phyloP scores from a whole-genome alignment of 2,888 invertebrate species.

The Tenthredo distinguenda region DNA sequence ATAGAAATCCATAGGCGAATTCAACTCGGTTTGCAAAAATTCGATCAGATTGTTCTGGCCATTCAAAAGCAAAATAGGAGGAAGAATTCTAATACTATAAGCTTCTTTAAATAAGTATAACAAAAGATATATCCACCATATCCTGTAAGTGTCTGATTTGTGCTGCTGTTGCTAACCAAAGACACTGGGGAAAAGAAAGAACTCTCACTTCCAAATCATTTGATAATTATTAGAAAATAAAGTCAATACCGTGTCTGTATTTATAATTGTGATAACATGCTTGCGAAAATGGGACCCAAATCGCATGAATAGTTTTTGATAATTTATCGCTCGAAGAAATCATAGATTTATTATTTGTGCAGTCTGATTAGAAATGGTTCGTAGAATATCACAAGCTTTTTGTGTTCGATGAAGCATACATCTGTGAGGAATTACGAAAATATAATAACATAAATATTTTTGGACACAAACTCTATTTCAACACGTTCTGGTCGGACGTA shows the following conservation, averaged over 20 bases:
- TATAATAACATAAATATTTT: background rate
- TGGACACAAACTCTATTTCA: too few species aligned
- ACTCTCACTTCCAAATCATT: background rate
- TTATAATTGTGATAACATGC: background rate
- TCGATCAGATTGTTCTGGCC: background rate
- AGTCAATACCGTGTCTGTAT: background rate
- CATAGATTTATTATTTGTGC: background rate
- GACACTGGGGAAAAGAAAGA: background rate
- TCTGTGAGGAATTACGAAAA: background rate
- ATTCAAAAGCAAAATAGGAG: background rate
- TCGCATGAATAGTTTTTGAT: background rate
- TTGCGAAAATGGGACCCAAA: background rate
- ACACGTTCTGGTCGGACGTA: too few species aligned
- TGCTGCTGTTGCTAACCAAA: background rate
- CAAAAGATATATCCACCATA: background rate
- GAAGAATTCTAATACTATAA: background rate
- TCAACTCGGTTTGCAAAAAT: background rate
- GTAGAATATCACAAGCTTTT: background rate
- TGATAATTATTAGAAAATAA: background rate
- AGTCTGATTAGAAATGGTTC: background rate
- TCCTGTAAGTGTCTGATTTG: background rate
- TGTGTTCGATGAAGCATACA: background rate
- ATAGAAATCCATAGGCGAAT: background rate
- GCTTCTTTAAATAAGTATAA: background rate
- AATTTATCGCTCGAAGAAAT: too few species aligned